Evolutionary conservation across 2,888 invertebrate species (phyloP), one percentile per base, ranked within the genome.

Genomic region (Halictus quadricinctus): DNA sequence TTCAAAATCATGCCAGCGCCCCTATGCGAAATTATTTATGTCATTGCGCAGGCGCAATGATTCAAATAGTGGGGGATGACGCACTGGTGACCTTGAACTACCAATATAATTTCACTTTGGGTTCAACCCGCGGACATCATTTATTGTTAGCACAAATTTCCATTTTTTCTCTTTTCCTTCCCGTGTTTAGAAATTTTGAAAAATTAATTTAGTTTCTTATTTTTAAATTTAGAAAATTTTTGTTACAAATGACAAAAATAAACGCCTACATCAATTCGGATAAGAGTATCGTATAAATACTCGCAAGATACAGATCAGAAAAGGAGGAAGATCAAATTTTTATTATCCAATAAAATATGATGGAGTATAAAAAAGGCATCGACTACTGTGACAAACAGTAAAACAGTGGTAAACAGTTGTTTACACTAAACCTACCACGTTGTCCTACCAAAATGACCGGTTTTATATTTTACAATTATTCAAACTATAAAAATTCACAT

Each of bases 1-100:
- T n/a, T 43, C 43, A 12, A 70, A 70, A 43, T 43, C 43, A 43
- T 70, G 43, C 43, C 43, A 70, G 70, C 43, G 70, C 70, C 70
- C 70, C 70, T 70, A 70, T 70, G 43, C 13, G 21, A 43, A 43
- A 43, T 70, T 13, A n/a, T n/a, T 70, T n/a, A n/a, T 43, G 43
- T 70, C 43, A 43, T n/a, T 43, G 70, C 43, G 12, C 36, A 36
- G 3, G 0, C 36, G 36, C 8, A 36, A 8, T 66, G 3, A 13
- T 25, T 25, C 25, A 66, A 66, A 21, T 21, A 41, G 21, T 41
- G 41, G 66, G 66, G 36, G 13, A 15, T 41, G n/a, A 10, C 43
- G 6, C 4, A 36, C 29, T 41, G 41, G 69, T 70, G n/a, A 70
- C 43, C 70, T 70, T 70, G 43, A 70, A 70, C 70, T 13, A n/a